phyloP scores from a whole-genome alignment of 2,888 invertebrate genomes.

The Digitonthophagus gazella region DNA sequence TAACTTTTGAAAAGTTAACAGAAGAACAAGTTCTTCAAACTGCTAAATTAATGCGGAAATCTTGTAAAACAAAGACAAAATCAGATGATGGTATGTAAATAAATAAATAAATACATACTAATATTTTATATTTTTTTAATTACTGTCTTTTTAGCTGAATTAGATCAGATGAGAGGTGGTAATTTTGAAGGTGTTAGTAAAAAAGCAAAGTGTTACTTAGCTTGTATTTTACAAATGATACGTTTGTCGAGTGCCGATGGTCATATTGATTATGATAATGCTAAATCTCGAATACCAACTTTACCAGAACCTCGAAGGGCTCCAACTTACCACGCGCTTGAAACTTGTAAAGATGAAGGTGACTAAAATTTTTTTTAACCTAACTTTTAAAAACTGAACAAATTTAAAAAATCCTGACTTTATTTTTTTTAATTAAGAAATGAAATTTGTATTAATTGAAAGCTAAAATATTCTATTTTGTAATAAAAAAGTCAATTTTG shows the following conservation, averaged over 20 bases:
- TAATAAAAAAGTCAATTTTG: too few species aligned
- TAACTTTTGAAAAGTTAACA: constrained; percentile 20
- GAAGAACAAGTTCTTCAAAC: constrained; percentile 22
- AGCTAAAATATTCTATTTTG: too few species aligned
- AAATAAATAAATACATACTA: background rate
- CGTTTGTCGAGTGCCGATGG: constrained; percentile 41
- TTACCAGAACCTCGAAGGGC: constrained; percentile 50
- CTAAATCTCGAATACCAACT: constrained; percentile 17
- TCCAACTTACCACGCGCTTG: constrained; percentile 51
- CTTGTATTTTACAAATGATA: constrained; percentile 22
- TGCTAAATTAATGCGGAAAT: constrained; percentile 18
- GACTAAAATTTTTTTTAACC: too few species aligned
- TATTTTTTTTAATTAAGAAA: too few species aligned
- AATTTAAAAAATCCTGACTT: too few species aligned
- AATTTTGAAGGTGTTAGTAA: constrained; percentile 20
- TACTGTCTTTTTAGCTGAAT: constrained; percentile 17
- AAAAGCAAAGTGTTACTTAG: constrained; percentile 23
- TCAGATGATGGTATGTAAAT: constrained; percentile 9
- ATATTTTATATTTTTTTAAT: background rate
- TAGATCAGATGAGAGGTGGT: constrained; percentile 16
- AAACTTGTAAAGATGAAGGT: constrained; percentile 56
- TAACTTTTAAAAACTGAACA: too few species aligned
- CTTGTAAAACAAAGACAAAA: constrained; percentile 21
- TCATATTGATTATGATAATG: constrained; percentile 12
- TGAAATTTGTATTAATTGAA: too few species aligned